Conservation (phyloP, 2,888 invertebrate genomes). For the Acrocyrtus sp. region DNA sequence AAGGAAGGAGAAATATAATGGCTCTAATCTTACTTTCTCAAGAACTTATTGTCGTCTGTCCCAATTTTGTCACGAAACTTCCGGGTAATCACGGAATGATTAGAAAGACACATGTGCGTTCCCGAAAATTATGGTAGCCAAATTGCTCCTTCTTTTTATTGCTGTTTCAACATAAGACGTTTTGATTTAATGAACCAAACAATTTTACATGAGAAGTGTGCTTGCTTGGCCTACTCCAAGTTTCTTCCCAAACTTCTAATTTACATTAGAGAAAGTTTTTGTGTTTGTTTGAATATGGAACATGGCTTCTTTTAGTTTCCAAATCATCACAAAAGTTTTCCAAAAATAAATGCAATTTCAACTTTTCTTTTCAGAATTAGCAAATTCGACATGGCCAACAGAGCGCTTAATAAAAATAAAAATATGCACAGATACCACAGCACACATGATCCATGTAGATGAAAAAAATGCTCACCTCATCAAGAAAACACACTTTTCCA, state of each 20-base stretch:
- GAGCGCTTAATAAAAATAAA: no score
- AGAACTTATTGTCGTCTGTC: constrained; percentile 12
- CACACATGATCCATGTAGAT: no score
- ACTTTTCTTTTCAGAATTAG: no score
- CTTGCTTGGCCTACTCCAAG: background rate
- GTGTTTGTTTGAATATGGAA: no score
- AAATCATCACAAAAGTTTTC: no score
- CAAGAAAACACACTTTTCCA: no score
- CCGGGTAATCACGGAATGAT: background rate
- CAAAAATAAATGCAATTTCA: no score
- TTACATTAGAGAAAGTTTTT: no score
- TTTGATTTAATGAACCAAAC: background rate
- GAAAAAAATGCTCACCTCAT: no score
- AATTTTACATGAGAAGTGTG: background rate
- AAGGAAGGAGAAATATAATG: constrained; percentile 16
- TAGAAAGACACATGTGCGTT: background rate
- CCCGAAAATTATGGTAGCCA: background rate
- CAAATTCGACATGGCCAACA: no score
- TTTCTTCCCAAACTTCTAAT: background rate
- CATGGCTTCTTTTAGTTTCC: no score
- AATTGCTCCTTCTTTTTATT: background rate
- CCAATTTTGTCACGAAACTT: background rate
- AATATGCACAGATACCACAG: no score
- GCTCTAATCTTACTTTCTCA: constrained; percentile 16
- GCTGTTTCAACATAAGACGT: background rate